Percentiles rank a stretch among this genome's conserved stretches.
These are phyloP conservation scores for Molothrus aeneus DNA, from an alignment of 2,797 vertebrate species.

Conservation along the genomic window DNA sequence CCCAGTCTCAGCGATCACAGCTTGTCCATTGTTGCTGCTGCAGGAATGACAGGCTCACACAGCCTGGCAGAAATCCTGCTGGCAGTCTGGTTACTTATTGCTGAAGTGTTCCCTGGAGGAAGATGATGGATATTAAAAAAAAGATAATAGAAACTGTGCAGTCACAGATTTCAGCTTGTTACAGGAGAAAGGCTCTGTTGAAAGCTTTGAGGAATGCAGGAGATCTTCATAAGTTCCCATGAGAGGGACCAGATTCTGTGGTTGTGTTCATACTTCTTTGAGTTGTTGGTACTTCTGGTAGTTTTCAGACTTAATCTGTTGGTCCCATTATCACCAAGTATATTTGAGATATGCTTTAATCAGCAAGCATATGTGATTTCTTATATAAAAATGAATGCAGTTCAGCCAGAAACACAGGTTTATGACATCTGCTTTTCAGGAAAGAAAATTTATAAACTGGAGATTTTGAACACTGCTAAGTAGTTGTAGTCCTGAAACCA, in stretches of 20 bases:
- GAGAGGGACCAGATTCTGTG: background rate
- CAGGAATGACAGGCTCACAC: background rate
- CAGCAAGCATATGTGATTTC: background rate
- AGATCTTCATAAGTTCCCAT: accelerated
- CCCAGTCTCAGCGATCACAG: background rate
- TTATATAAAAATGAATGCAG: background rate
- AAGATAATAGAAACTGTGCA: background rate
- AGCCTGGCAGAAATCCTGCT: background rate
- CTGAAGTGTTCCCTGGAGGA: background rate
- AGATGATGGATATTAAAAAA: background rate
- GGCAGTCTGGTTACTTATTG: background rate
- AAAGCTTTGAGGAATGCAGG: background rate
- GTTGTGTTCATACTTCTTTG: background rate
- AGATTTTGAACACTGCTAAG: background rate
- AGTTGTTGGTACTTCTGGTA: background rate
- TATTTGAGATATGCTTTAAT: background rate
- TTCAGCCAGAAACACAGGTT: background rate
- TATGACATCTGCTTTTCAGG: background rate
- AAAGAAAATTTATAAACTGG: background rate
- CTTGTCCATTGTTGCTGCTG: background rate
- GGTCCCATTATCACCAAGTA: background rate
- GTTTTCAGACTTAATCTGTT: background rate
- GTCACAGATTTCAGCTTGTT: background rate
- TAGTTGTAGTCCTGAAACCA: background rate
- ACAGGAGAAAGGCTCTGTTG: background rate